These are phyloP conservation scores for Deladenus siricidicola DNA, from an alignment of 2,888 invertebrate genomes.

Conservation along the genomic window DNA sequence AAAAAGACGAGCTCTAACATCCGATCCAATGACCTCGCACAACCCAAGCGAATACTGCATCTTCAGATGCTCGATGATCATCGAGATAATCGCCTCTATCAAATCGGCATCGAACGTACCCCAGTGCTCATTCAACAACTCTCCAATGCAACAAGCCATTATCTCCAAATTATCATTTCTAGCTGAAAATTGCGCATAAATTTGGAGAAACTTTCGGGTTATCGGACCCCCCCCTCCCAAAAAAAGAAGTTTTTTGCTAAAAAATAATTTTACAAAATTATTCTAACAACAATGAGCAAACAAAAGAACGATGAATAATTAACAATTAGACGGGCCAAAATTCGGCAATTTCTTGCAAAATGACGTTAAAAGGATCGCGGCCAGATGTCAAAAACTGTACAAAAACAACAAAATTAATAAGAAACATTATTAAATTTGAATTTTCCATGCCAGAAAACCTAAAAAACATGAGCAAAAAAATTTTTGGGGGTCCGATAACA, in stretches of 20 bases:
- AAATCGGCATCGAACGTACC: conserved; percentile 4
- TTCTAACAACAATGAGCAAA: not conserved
- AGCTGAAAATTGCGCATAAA: conserved; percentile 1
- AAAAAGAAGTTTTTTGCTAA: no score
- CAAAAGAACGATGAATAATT: not conserved
- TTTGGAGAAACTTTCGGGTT: no score
- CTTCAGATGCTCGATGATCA: conserved; percentile 20
- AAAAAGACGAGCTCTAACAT: conserved; percentile 24
- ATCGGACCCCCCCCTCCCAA: no score
- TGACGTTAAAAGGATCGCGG: not conserved
- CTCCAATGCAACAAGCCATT: conserved; percentile 12
- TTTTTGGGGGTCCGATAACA: no score
- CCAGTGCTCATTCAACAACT: conserved; percentile 19
- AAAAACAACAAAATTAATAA: no score
- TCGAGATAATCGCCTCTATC: conserved; percentile 4
- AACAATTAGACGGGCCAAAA: not conserved
- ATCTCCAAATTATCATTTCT: conserved; percentile 19
- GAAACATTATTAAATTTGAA: no score
- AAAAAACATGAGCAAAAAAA: no score
- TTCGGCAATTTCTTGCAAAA: not conserved
- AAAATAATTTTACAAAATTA: not conserved
- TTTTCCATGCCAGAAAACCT: no score
- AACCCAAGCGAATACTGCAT: conserved; percentile 20
- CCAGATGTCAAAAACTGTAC: no score
- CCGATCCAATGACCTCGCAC: conserved; percentile 18